Conservation (phyloP, 2,888 invertebrate genomes). For the Diogma glabrata region DNA sequence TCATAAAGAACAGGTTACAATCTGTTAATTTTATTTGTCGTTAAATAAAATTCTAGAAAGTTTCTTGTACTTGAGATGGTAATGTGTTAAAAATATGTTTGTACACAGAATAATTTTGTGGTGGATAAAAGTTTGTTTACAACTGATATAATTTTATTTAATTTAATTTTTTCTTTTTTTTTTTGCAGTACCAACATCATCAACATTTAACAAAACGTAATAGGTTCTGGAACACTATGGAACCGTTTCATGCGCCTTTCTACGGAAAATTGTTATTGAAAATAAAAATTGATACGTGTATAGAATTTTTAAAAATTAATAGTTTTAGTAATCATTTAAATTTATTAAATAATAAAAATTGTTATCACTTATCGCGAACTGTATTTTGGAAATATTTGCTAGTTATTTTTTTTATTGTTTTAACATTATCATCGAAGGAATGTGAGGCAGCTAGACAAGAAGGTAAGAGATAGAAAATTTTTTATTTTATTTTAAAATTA, state of each 20-base stretch:
- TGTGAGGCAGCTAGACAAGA: constrained; percentile 32
- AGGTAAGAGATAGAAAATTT: too few relatives aligned
- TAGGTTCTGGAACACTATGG: constrained; percentile 11
- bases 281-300: too few relatives aligned
- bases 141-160: neutral
- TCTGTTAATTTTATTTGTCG: too few relatives aligned
- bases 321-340: constrained; percentile 6
- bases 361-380: constrained; percentile 8
- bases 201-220: neutral
- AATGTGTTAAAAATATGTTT: too few relatives aligned
- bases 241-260: constrained; percentile 7
- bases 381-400: constrained; percentile 16
- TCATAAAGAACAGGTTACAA: too few relatives aligned
- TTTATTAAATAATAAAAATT: constrained; percentile 5
- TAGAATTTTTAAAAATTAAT: constrained; percentile 5
- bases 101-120: too few relatives aligned
- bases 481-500: too few relatives aligned
- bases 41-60: too few relatives aligned
- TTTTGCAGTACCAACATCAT: neutral
- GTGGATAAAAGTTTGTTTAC: too few relatives aligned
- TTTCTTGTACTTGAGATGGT: too few relatives aligned
- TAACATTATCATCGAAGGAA: constrained; percentile 27
- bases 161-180: neutral
- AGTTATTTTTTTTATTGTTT: constrained; percentile 18
- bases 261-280: neutral